Evolutionary conservation across 2,888 invertebrate genomes (phyloP), one percentile per base, ranked within the genome.

Genomic region (Spisula subtruncata): DNA sequence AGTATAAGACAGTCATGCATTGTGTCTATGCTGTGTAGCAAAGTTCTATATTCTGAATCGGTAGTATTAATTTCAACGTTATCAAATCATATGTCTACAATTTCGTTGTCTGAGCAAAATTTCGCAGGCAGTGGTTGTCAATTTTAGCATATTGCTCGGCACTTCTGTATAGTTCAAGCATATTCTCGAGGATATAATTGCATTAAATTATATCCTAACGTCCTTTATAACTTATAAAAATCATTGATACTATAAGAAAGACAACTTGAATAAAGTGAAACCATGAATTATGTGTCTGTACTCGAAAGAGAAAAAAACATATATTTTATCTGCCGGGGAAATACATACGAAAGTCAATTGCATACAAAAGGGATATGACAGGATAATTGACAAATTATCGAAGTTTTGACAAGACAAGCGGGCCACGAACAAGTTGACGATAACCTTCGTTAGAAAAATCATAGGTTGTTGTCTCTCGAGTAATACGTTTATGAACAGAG

Each of bases 261-360:
- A 25, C 25, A 71, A 71, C 12, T 29, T n/a, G 14, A 25, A 71
- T 25, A 71, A 32, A 71, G 25, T 71, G n/a, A n/a, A n/a, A n/a
- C n/a, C n/a, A n/a, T n/a, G n/a, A n/a, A n/a, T n/a, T n/a, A n/a
- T n/a, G n/a, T n/a, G n/a, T n/a, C n/a, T n/a, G n/a, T n/a, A n/a
- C n/a, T n/a, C n/a, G n/a, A n/a, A n/a, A n/a, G n/a, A n/a, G n/a
- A n/a, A n/a, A n/a, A n/a, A n/a, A n/a, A n/a, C n/a, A n/a, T n/a
- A n/a, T n/a, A n/a, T n/a, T n/a, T n/a, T n/a, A n/a, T n/a, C n/a
- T n/a, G n/a, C n/a, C n/a, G n/a, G 32, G 32, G 71, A 71, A 25
- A 56, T 25, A 66, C 29, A 75, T 32, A 75, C 18, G 75, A 75
- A 75, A 75, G 75, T 75, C 75, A 75, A 75, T 75, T 75, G 75